These are phyloP conservation scores for Leptobrachium leishanense DNA, from an alignment of 2,113 vertebrate species.

Conservation along the genomic window DNA sequence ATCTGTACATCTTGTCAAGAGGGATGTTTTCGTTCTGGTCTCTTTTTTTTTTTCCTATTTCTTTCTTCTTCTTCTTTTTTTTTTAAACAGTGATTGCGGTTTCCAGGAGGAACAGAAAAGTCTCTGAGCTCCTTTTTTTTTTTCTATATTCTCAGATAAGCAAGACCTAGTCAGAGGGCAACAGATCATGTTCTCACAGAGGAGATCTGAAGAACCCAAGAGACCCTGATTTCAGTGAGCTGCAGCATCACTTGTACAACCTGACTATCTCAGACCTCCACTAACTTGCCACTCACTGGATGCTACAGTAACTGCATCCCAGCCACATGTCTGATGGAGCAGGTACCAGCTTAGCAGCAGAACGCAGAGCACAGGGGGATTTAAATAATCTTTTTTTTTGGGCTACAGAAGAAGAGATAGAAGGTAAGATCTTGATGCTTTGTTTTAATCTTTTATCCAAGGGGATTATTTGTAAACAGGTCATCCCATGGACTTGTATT, in stretches of 20 bases:
- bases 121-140: slow-evolving; percentile 26
- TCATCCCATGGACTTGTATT: slow-evolving; percentile 23
- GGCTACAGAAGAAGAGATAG: slow-evolving; percentile 16
- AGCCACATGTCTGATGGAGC: slow-evolving; percentile 46
- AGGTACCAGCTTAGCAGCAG: slow-evolving; percentile 30
- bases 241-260: slow-evolving; percentile 42
- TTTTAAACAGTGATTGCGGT: slow-evolving; percentile 34
- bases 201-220: slow-evolving; percentile 40
- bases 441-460: slow-evolving; percentile 21
- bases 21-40: slow-evolving; percentile 42
- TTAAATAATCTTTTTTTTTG: slow-evolving; percentile 18
- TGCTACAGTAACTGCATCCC: slow-evolving; percentile 49
- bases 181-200: slow-evolving; percentile 44
- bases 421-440: slow-evolving; percentile 31
- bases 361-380: slow-evolving; percentile 30
- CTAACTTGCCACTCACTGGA: slow-evolving; percentile 54
- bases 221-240: slow-evolving; percentile 46
- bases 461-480: slow-evolving; percentile 39
- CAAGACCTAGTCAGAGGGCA: slow-evolving; percentile 31
- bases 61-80: slow-evolving; percentile 34
- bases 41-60: slow-evolving; percentile 41
- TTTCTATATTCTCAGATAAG: slow-evolving; percentile 19
- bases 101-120: slow-evolving; percentile 49
- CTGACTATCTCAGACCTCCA: slow-evolving; percentile 44
- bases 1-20: slow-evolving; percentile 56